A percentile compares a stretch with the other conserved stretches of the same genome.
Conservation (phyloP, 2,113 vertebrate species). For the Psephotus haematonotus region DNA sequence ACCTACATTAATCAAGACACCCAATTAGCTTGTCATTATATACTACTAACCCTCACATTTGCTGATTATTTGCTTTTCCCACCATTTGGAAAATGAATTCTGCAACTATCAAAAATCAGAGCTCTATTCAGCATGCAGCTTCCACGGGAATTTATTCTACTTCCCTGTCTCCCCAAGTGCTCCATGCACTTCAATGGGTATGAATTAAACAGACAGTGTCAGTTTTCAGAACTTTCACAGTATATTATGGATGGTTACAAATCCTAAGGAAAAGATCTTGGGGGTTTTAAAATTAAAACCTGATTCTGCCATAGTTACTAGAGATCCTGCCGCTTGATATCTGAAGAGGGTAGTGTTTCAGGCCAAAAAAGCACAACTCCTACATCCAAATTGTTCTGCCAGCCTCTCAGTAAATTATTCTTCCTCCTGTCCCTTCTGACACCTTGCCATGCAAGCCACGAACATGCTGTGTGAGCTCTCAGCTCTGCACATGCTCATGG, state of each 20-base stretch:
- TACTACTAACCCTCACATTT: not conserved
- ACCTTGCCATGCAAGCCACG: not conserved
- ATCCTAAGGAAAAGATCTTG: not conserved
- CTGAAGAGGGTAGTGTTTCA: not conserved
- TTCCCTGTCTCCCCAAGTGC: not conserved
- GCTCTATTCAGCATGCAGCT: not conserved
- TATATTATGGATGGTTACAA: not conserved
- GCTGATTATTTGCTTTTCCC: not conserved
- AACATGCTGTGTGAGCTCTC: rapidly evolving
- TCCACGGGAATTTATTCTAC: rapidly evolving
- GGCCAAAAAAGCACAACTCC: not conserved
- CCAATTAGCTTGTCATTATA: not conserved
- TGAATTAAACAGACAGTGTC: rapidly evolving
- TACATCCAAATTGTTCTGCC: not conserved
- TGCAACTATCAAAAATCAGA: not conserved
- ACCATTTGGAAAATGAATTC: not conserved
- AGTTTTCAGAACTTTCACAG: not conserved
- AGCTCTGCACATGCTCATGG: rapidly evolving
- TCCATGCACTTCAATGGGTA: not conserved
- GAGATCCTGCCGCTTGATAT: not conserved
- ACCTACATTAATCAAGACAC: constrained; percentile 54
- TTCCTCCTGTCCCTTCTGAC: not conserved
- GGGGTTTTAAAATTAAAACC: rapidly evolving
- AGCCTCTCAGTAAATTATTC: not conserved
- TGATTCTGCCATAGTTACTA: not conserved